Percentiles rank a stretch among this genome's conserved stretches.
These are phyloP conservation scores for Periparus ater DNA, from an alignment of 2,797 vertebrate genomes.

Conservation along the genomic window DNA sequence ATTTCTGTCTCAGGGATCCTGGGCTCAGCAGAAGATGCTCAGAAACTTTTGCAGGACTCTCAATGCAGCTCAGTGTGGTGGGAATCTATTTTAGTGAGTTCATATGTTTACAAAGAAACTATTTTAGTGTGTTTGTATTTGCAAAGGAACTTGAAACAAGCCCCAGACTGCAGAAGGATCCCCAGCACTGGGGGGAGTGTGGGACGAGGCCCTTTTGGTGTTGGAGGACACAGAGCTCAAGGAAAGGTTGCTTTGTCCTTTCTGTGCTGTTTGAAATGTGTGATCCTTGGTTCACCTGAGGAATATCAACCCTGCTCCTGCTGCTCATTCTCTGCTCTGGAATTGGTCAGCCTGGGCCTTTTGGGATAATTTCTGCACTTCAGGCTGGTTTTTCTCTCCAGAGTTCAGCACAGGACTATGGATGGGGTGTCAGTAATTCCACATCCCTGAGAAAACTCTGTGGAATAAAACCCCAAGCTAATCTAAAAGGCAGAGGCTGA, in stretches of 20 bases:
- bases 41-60: background rate
- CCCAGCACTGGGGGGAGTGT: background rate
- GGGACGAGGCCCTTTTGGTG: background rate
- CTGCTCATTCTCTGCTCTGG: background rate
- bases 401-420: background rate
- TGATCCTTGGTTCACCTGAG: background rate
- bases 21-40: accelerated
- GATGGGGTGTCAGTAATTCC: accelerated
- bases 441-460: background rate
- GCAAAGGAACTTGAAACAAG: background rate
- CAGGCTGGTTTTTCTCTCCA: background rate
- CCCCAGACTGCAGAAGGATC: background rate
- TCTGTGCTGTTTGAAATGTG: background rate
- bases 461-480: background rate
- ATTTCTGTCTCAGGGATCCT: background rate
- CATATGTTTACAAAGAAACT: background rate
- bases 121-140: background rate
- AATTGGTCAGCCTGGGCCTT: background rate
- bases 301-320: accelerated
- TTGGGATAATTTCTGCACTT: background rate
- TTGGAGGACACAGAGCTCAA: background rate
- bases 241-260: background rate
- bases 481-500: background rate
- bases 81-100: background rate
- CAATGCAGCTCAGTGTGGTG: background rate